phyloP scores from a whole-genome alignment of 2,113 vertebrate genomes.

The Orthonyx spaldingii region DNA sequence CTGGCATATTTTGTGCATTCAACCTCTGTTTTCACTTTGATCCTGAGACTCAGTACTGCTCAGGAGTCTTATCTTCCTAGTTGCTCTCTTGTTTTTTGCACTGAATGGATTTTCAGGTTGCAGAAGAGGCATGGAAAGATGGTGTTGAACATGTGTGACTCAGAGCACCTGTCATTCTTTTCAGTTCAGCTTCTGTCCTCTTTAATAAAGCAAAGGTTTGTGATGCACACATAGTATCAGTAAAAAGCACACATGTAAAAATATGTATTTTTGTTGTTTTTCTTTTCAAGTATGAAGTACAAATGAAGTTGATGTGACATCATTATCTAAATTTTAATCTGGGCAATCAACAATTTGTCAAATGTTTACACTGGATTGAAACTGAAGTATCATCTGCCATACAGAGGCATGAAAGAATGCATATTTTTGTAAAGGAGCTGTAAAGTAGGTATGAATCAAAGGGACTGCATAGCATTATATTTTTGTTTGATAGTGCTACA shows the following conservation, averaged over 20 bases:
- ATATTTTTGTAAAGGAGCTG: neutral
- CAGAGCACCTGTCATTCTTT: neutral
- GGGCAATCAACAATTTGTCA: neutral
- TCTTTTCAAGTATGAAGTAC: neutral
- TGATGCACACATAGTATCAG: neutral
- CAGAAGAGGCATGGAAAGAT: neutral
- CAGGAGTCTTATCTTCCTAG: neutral
- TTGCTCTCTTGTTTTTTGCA: neutral
- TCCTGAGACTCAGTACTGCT: neutral
- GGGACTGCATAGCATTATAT: neutral
- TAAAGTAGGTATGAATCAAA: neutral
- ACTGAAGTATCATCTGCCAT: neutral
- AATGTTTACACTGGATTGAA: neutral
- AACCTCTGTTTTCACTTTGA: neutral
- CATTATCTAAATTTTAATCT: neutral
- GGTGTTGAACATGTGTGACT: neutral
- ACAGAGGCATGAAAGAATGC: neutral
- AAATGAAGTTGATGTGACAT: neutral
- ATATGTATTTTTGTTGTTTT: neutral
- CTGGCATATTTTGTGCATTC: neutral
- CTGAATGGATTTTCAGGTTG: neutral
- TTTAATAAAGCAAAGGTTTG: neutral
- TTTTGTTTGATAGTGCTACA: neutral
- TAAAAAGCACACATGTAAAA: neutral
- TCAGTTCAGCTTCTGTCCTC: neutral